Evolutionary conservation across 1,140 invertebrate species (phyloP).

Genomic region (Zaprionus gabonicus): DNA sequence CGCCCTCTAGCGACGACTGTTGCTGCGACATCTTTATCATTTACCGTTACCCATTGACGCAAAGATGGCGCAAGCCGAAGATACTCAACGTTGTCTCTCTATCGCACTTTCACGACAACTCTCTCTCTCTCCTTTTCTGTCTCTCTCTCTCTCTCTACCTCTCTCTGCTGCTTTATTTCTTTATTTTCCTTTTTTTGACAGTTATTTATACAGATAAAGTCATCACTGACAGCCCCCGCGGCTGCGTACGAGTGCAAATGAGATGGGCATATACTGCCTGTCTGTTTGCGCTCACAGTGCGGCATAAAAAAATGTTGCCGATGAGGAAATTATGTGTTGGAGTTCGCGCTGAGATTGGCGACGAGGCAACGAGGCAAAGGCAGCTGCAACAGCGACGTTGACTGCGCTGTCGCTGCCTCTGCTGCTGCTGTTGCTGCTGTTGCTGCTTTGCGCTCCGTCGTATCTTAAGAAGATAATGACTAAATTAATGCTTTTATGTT

Average conservation of each 20-base stretch:
- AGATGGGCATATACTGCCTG: conserved; percentile 13
- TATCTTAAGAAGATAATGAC: conserved; percentile 85
- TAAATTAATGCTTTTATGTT: conserved; percentile 85
- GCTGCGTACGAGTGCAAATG: conserved; percentile 14
- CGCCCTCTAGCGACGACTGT: conserved; percentile 30
- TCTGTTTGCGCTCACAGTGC: conserved; percentile 13
- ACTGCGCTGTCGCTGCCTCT: conserved; percentile 3
- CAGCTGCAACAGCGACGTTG: not conserved
- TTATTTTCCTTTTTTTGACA: conserved; percentile 54
- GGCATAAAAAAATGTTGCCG: conserved; percentile 50
- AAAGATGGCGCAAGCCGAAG: conserved; percentile 64
- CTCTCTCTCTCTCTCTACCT: conserved; percentile 12
- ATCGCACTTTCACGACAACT: too few species aligned
- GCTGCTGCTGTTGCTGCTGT: conserved; percentile 10
- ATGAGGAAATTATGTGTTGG: conserved; percentile 58
- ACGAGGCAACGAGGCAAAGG: not conserved
- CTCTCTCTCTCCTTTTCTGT: too few species aligned
- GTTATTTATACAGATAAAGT: conserved; percentile 83
- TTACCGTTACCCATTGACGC: conserved; percentile 50
- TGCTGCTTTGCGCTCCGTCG: conserved; percentile 48
- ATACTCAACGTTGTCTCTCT: conserved; percentile 19
- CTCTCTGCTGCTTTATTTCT: conserved; percentile 24
- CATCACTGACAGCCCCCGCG: conserved; percentile 73
- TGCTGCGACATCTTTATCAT: conserved; percentile 52
- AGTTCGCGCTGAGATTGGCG: conserved; percentile 37